These are phyloP conservation scores for Monochamus saltuarius DNA, from an alignment of 1,140 invertebrate genomes.

Conservation along the genomic window DNA sequence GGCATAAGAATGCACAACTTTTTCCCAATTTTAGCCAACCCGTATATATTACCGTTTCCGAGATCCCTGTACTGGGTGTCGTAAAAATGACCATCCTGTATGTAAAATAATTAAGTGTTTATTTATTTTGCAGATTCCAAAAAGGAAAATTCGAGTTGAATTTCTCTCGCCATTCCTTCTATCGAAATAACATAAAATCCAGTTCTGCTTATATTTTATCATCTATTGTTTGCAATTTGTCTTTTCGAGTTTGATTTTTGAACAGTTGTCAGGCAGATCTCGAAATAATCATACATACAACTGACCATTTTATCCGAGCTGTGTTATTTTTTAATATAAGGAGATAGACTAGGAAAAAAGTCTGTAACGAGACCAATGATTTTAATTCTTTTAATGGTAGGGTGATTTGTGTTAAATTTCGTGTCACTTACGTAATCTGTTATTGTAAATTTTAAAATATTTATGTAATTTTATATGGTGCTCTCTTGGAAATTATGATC, in stretches of 20 bases:
- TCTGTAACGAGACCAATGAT: constrained; percentile 21
- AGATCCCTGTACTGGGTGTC: no score
- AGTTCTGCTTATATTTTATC: constrained; percentile 28
- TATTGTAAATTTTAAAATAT: constrained; percentile 21
- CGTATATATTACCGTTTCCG: no score
- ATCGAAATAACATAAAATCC: constrained; percentile 17
- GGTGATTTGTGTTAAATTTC: constrained; percentile 14
- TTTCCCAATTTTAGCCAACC: no score
- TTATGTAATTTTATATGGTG: constrained; percentile 23
- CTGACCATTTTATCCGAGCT: constrained; percentile 28
- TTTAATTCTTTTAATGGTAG: constrained; percentile 16
- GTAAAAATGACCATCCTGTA: no score
- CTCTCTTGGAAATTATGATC: constrained; percentile 23
- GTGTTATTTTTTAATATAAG: constrained; percentile 37
- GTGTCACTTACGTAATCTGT: constrained; percentile 9
- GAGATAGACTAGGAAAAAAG: constrained; percentile 7
- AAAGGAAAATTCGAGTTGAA: constrained; percentile 57
- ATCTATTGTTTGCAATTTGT: constrained; percentile 5
- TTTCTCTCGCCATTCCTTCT: constrained; percentile 17
- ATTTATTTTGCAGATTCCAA: constrained; percentile 53
- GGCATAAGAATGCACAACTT: no score
- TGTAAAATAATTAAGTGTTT: not conserved
- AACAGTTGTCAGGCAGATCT: constrained; percentile 22
- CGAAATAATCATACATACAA: constrained; percentile 16
- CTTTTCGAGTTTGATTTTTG: constrained; percentile 11